Evolutionary conservation across 1,140 invertebrate species (phyloP), one percentile per base, ranked within the genome.

Genomic region (Apis laboriosa): DNA sequence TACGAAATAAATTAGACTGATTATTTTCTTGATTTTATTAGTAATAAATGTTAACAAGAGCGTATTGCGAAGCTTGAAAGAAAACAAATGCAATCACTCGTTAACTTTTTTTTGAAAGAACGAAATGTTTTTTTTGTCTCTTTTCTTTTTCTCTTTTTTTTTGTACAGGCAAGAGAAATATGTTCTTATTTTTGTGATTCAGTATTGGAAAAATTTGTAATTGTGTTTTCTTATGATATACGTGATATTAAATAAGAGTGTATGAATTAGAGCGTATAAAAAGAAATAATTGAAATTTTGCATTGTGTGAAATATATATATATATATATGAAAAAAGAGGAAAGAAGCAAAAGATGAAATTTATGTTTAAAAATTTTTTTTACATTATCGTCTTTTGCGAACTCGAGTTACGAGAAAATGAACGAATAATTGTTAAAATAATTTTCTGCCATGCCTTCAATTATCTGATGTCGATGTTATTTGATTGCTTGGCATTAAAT

Each of bases 401-500:
- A 17, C 70, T 55, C 70, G 11, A 73, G 28, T 43, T 73, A 34
- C 55, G 8, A 73, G 71, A 19, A 58, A 43, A 63, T 43, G 60
- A 60, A 75, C 19, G 28, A 34, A 53, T 77, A 66, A n/a, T 77
- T 77, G 49, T 77, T 77, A 77, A 64, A 77, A 77, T 55, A 34
- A 77, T 64, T 66, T 53, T 66, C 49, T 77, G 61, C 51, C 75
- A 77, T 43, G 58, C 28, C 43, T 77, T 77, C 61, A 77, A 64
- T 77, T 77, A 77, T 66, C 51, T 4, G 34, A 66, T 77, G 24
- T 66, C 49, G 24, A 76, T 76, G 60, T 76, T 64, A 63, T 55
- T 77, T 66, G 34, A 66, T 66, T 77, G 75, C 61, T 77, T 66
- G 49, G 24, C 49, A 66, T 77, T 77, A 77, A 77, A 77, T 76